These are phyloP conservation scores for Oreonectes daqikongensis DNA, from an alignment of 2,797 vertebrate species.

Conservation along the genomic window DNA sequence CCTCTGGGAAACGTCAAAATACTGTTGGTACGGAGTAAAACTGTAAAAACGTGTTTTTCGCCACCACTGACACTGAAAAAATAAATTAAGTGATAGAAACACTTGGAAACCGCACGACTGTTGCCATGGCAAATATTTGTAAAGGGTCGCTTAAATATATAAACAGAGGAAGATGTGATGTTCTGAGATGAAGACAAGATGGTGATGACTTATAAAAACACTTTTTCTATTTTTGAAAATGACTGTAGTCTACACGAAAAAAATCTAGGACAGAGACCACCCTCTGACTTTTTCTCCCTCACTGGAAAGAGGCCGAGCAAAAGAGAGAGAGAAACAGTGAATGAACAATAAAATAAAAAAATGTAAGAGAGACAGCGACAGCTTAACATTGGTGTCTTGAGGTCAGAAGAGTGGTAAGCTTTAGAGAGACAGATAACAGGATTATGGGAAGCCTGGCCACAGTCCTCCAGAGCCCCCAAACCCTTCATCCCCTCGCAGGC, in stretches of 20 bases:
- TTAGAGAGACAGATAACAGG: slow-evolving; percentile 82
- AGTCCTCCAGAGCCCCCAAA: slow-evolving; percentile 70
- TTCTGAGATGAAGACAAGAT: neutral
- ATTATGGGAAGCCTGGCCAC: slow-evolving; percentile 79
- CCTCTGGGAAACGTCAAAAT: neutral
- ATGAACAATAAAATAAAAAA: slow-evolving; percentile 62
- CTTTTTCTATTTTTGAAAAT: slow-evolving; percentile 11
- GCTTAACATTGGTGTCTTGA: slow-evolving; percentile 81
- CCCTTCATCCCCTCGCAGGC: slow-evolving; percentile 28
- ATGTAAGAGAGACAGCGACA: slow-evolving; percentile 66
- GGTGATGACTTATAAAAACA: slow-evolving; percentile 1
- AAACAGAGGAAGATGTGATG: neutral
- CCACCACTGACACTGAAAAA: neutral
- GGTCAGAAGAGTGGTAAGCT: slow-evolving; percentile 80
- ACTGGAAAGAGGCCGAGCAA: neutral
- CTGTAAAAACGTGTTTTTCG: neutral
- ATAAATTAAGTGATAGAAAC: neutral
- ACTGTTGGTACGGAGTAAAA: slow-evolving; percentile 49
- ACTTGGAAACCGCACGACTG: neutral
- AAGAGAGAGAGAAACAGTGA: neutral
- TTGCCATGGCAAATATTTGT: neutral
- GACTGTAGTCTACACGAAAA: neutral
- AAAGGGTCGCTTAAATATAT: slow-evolving; percentile 1
- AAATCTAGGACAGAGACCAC: slow-evolving; percentile 1
- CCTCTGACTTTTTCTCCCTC: slow-evolving; percentile 13